phyloP scores from a whole-genome alignment of 2,888 invertebrate species.

The Dexiosoma caninum region DNA sequence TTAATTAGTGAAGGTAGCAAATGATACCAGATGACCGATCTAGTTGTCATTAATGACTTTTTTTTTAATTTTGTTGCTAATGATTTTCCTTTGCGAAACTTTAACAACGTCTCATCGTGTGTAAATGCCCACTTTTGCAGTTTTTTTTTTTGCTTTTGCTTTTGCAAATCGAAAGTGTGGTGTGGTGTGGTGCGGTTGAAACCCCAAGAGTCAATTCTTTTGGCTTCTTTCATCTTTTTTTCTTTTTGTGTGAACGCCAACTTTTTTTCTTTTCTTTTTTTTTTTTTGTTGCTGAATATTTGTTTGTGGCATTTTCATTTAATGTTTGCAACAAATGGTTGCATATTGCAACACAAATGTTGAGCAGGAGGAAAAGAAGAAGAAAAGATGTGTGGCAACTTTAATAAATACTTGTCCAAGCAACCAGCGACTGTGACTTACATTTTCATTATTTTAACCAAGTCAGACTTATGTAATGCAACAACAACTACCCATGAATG shows the following conservation, averaged over 20 bases:
- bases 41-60: no score
- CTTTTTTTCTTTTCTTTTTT: neutral
- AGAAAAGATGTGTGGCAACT: conserved; percentile 48
- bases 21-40: no score
- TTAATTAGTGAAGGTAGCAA: no score
- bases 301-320: conserved; percentile 46
- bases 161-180: conserved; percentile 45
- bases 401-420: conserved; percentile 5
- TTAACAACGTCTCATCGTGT: neutral
- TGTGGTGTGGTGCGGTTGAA: conserved; percentile 43
- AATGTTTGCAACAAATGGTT: conserved; percentile 33
- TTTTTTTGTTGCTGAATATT: neutral
- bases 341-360: conserved; percentile 13
- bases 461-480: conserved; percentile 24
- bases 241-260: neutral
- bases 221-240: conserved; percentile 27
- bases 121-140: neutral
- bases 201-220: conserved; percentile 38
- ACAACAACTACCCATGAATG: conserved; percentile 21
- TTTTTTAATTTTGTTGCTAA: neutral
- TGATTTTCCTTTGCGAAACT: conserved; percentile 7
- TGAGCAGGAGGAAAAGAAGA: conserved; percentile 31
- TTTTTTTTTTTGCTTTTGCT: conserved; percentile 3
- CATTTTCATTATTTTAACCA: conserved; percentile 29
- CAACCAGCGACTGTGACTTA: conserved; percentile 26